Percentiles rank a stretch among this genome's conserved stretches.
Evolutionary conservation across 2,113 vertebrate species (phyloP).

Genomic region (human): GRCh38 chr2:62912501-62913000

Average conservation of each 20-base stretch:
- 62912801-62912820: not conserved
- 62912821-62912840: not conserved
- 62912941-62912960: constrained; percentile 23
- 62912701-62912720: not conserved
- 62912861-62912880: not conserved
- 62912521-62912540: too few relatives aligned
- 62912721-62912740: constrained; percentile 27
- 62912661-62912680: constrained; percentile 43
- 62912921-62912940: constrained; percentile 20
- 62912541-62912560: too few relatives aligned
- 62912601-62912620: not conserved
- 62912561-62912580: too few relatives aligned
- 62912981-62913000: constrained; percentile 41
- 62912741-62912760: not conserved
- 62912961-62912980: constrained; percentile 42
- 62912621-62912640: constrained; percentile 16
- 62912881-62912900: not conserved
- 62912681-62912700: constrained; percentile 49
- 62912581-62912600: not conserved
- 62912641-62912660: not conserved
- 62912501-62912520: too few relatives aligned
- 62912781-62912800: not conserved
- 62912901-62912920: constrained; percentile 10
- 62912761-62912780: constrained; percentile 5
- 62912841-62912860: not conserved